These are phyloP conservation scores for Tadarida brasiliensis DNA, from an alignment of 2,797 vertebrate species.

Conservation along the genomic window DNA sequence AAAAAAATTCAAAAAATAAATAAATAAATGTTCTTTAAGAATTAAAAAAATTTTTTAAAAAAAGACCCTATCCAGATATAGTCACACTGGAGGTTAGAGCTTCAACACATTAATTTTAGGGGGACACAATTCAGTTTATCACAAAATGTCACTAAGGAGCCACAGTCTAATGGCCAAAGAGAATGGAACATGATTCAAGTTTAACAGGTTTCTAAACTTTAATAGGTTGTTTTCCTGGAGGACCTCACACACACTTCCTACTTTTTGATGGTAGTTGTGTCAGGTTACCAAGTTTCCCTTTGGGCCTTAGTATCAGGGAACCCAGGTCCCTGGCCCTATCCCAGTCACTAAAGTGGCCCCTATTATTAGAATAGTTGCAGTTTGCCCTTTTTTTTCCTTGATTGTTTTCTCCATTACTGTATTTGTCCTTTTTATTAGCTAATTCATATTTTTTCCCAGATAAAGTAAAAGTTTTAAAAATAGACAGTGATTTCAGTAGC, in stretches of 20 bases:
- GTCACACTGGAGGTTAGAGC: neutral
- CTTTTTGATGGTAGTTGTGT: neutral
- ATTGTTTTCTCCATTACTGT: neutral
- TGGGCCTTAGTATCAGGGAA: neutral
- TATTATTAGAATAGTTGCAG: neutral
- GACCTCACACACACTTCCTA: neutral
- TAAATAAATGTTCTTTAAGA: too few relatives aligned
- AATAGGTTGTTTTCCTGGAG: constrained; percentile 4
- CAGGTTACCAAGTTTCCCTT: constrained; percentile 9
- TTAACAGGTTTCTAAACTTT: constrained; percentile 27
- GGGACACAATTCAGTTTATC: neutral
- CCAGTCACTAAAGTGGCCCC: neutral
- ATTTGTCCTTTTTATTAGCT: neutral
- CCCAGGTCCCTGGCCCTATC: neutral
- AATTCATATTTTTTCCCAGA: neutral
- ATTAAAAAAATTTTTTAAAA: too few relatives aligned
- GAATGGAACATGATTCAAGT: neutral
- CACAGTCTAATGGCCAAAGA: neutral
- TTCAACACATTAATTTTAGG: neutral
- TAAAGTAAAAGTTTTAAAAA: neutral
- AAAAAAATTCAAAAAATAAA: too few relatives aligned
- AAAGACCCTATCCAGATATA: neutral
- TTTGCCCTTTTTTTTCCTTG: neutral
- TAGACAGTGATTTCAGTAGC: neutral
- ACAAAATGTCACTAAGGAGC: neutral